A percentile compares a stretch with the other conserved stretches of the same genome.
phyloP scores from a whole-genome alignment of 2,797 vertebrate species.

The Phyllotis vaccarum region DNA sequence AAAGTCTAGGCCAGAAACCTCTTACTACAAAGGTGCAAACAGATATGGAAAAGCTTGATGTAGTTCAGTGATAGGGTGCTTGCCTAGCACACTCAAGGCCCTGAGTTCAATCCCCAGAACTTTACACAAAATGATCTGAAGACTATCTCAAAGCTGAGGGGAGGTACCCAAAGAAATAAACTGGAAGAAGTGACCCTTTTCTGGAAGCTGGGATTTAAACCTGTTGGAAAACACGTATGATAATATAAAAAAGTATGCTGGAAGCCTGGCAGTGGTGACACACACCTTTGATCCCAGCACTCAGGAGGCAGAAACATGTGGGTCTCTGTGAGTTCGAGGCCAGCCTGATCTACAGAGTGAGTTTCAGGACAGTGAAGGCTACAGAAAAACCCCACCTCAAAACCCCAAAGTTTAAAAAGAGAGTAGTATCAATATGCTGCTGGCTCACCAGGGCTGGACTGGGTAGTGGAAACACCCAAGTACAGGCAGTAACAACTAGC shows the following conservation, averaged over 20 bases:
- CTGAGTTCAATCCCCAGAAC: too few relatives aligned
- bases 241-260: not conserved
- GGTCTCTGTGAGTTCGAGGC: too few relatives aligned
- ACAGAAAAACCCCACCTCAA: not conserved
- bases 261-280: too few relatives aligned
- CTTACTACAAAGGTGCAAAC: too few relatives aligned
- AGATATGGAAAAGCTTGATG: not conserved
- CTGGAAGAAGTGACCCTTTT: not conserved
- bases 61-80: not conserved
- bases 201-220: not conserved
- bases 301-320: not conserved
- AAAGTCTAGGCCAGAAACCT: too few relatives aligned
- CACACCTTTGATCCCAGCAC: not conserved
- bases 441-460: not conserved
- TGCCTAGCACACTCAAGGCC: not conserved
- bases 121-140: too few relatives aligned
- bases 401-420: not conserved
- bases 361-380: not conserved
- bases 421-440: not conserved
- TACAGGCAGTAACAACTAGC: not conserved
- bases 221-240: not conserved
- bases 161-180: not conserved
- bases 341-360: not conserved
- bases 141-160: not conserved
- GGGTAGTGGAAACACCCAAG: not conserved